A percentile compares a stretch with the other conserved stretches of the same genome.
phyloP scores from a whole-genome alignment of 2,888 invertebrate genomes.

The Elysia crispata region DNA sequence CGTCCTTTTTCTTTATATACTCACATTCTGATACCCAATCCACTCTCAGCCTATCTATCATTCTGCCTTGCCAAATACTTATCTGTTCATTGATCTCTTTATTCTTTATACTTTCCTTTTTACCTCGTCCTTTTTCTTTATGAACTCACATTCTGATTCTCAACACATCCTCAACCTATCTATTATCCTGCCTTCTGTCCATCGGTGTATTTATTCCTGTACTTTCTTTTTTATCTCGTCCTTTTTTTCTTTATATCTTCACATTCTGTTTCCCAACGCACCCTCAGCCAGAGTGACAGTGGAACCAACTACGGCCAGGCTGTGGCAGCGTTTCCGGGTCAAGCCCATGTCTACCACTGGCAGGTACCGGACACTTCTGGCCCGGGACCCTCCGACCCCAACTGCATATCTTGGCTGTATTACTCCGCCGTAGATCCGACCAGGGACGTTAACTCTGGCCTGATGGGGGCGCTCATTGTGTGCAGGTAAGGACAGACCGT shows the following conservation, averaged over 20 bases:
- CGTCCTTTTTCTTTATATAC: no score
- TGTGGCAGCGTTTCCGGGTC: constrained; percentile 4
- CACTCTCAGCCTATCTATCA: no score
- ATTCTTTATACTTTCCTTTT: no score
- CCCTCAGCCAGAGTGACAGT: constrained; percentile 37
- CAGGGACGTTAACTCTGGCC: constrained; percentile 60
- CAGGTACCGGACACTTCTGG: constrained; percentile 63
- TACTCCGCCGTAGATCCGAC: constrained; percentile 60
- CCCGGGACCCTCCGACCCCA: constrained; percentile 63
- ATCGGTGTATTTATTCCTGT: no score
- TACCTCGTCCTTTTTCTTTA: no score
- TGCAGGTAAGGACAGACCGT: constrained; percentile 45
- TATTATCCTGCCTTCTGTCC: no score
- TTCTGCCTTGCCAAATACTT: no score
- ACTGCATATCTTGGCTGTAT: constrained; percentile 64
- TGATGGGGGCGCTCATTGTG: constrained; percentile 63
- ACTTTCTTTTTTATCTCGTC: neutral
- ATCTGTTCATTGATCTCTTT: no score
- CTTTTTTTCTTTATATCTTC: neutral
- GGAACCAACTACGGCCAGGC: neutral
- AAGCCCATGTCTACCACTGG: constrained; percentile 59
- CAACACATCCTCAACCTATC: no score
- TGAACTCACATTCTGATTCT: no score
- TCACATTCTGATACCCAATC: no score
- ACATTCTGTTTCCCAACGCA: no score